Evolutionary conservation across 2,797 vertebrate genomes (phyloP), one percentile per base, ranked within the genome.

Genomic region (Melanogrammus aeglefinus): DNA sequence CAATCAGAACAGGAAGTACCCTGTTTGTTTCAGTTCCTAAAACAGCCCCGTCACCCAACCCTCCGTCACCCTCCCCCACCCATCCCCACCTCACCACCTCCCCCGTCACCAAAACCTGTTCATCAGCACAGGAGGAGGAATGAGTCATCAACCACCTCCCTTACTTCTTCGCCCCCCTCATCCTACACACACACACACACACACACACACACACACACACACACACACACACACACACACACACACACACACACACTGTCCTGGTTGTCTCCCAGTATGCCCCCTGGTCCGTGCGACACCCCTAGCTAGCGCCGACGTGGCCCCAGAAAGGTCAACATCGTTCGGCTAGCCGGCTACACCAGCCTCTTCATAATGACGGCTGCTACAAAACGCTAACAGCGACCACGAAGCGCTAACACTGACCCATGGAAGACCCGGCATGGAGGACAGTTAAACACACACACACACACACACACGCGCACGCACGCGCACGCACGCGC

Each of bases 221-320:
- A 47, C 13, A 47, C 13, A 47, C 3, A 47, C 44, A 47, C 14
- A 47, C 3, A 47, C 44, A 47, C 12, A 47, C 44, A 47, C 13
- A 47, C 44, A 47, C 44, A 47, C 44, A 51, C 12, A 47, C 88
- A 84, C 87, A 86, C 89, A 86, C 86, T 86, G 85, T 51, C 74
- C 72, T 72, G 82, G 81, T 85, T 83, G 85, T 84, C 83, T 83
- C 87, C 86, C 81, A 75, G 87, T 82, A 83, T 85, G 85, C 87
- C 81, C 72, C 86, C 88, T 88, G 85, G 86, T 90, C 89, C 85
- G 86, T 86, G 29, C 10, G 27, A 16, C 24, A 86, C 87, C 85
- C 89, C 91, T 90, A 90, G 90, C 89, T 91, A 85, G 87, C 86
- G 90, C 90, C 90, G 90, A 89, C 80, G 86, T 88, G 82, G 44